Evolutionary conservation across 1,140 invertebrate genomes (phyloP).

Genomic region (Trypoxylus dichotomus): DNA sequence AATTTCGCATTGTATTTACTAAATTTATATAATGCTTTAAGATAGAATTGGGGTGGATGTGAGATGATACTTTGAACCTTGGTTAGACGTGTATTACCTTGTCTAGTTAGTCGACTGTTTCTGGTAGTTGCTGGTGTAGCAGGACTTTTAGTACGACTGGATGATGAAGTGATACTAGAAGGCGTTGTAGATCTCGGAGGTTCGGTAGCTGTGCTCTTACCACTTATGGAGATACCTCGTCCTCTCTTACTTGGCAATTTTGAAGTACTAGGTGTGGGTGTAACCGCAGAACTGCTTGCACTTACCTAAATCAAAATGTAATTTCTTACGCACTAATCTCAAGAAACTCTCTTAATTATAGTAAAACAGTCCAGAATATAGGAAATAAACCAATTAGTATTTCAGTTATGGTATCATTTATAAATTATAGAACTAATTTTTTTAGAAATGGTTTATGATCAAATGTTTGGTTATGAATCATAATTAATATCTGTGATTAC

Average conservation of each 20-base stretch:
- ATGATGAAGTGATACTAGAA: slow-evolving; percentile 61
- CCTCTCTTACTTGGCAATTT: slow-evolving; percentile 51
- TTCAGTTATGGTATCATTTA: too few relatives aligned
- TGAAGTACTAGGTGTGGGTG: slow-evolving; percentile 21
- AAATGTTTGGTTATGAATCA: too few relatives aligned
- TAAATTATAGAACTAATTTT: too few relatives aligned
- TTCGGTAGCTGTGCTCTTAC: slow-evolving; percentile 45
- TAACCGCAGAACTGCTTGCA: slow-evolving; percentile 4
- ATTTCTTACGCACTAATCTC: not conserved
- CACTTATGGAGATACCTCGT: slow-evolving; percentile 50
- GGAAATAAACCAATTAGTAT: too few relatives aligned
- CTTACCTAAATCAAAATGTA: not conserved
- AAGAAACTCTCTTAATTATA: slow-evolving; percentile 1
- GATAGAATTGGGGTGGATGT: too few relatives aligned
- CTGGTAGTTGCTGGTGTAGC: slow-evolving; percentile 55
- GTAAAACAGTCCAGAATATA: too few relatives aligned
- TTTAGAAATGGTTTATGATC: not conserved
- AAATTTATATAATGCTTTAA: too few relatives aligned
- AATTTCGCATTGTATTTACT: too few relatives aligned
- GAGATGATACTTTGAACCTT: too few relatives aligned
- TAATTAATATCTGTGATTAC: not conserved
- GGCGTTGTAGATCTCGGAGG: slow-evolving; percentile 63
- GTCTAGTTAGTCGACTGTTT: slow-evolving; percentile 40
- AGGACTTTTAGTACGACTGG: slow-evolving; percentile 67
- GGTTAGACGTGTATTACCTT: slow-evolving; percentile 38